Evolutionary conservation across 2,888 invertebrate genomes (phyloP), one percentile per base, ranked within the genome.

Genomic region (Poecilus cupreus): DNA sequence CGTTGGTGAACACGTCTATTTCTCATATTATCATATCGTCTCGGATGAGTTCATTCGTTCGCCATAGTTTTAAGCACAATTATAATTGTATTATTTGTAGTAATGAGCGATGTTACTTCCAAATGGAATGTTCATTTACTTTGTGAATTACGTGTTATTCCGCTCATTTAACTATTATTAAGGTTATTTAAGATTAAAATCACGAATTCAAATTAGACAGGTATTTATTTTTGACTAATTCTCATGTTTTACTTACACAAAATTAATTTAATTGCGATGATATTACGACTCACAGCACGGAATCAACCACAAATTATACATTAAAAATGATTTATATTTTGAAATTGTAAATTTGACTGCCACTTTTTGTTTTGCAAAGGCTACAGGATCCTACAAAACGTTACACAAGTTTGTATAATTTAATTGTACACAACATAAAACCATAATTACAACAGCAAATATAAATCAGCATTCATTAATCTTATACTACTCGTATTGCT

Each of bases 81-180:
- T 68, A 68, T 68, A 68, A 68, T 68, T 43, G 39, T 39, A 68
- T 68, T 68, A 39, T 68, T 39, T 68, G 68, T 68, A 18, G 39
- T 68, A 68, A 68, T 68, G 68, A 68, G 68, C 16, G 16, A 43
- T 68, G 68, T 37, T 54, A 68, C 68, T 39, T n/a, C 10, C 3
- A 4, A 39, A 37, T 37, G 68, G 68, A 68, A 68, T 68, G 68
- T 68, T 39, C 68, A 39, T 39, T 68, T 68, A 10, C 68, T 68
- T 32, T 32, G 64, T 64, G 32, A 64, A 32, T 13, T 68, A 68
- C 39, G 20, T 68, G 68, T 68, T 68, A 68, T 68, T 68, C 18
- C 20, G 37, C 8, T 68, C 39, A 13, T 64, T 64, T 68, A 18
- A 43, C 68, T 68, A 68, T 39, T 43, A 39, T 20, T 39, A 39